A percentile compares a stretch with the other conserved stretches of the same genome.
phyloP scores from a whole-genome alignment of 1,140 invertebrate genomes.

The Nasonia giraulti region DNA sequence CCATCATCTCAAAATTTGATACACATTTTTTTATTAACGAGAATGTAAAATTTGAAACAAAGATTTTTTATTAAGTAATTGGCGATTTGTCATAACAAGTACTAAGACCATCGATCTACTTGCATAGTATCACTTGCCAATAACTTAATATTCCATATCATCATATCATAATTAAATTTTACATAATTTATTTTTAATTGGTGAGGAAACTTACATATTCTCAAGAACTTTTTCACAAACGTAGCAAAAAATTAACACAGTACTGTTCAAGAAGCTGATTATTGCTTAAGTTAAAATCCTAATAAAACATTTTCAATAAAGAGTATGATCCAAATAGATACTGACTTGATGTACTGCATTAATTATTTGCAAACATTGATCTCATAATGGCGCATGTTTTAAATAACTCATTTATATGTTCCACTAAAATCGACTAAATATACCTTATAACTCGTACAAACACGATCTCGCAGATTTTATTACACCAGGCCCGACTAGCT shows the following conservation, averaged over 20 bases:
- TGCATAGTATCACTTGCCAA: neutral
- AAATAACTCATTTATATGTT: slow-evolving; percentile 36
- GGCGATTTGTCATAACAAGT: neutral
- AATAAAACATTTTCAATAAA: neutral
- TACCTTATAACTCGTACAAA: slow-evolving; percentile 29
- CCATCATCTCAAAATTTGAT: neutral
- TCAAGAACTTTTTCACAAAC: slow-evolving; percentile 31
- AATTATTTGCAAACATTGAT: slow-evolving; percentile 38
- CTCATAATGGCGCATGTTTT: slow-evolving; percentile 42
- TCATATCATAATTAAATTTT: slow-evolving; percentile 48
- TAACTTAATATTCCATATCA: slow-evolving; percentile 49
- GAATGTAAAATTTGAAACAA: neutral
- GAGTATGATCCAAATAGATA: neutral
- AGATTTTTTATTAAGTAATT: slow-evolving; percentile 23
- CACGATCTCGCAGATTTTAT: too few species aligned
- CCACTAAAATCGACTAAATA: slow-evolving; percentile 46
- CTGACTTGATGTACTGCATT: slow-evolving; percentile 16
- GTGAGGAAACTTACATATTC: slow-evolving; percentile 75
- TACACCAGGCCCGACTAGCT: neutral
- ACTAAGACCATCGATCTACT: neutral
- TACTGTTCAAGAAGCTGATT: neutral
- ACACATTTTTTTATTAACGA: slow-evolving; percentile 1
- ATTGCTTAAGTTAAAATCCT: neutral
- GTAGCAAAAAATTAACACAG: slow-evolving; percentile 40
- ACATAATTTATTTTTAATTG: slow-evolving; percentile 63